Conservation (phyloP, 2,113 vertebrate species). For the Beaufortia kweichowensis region DNA sequence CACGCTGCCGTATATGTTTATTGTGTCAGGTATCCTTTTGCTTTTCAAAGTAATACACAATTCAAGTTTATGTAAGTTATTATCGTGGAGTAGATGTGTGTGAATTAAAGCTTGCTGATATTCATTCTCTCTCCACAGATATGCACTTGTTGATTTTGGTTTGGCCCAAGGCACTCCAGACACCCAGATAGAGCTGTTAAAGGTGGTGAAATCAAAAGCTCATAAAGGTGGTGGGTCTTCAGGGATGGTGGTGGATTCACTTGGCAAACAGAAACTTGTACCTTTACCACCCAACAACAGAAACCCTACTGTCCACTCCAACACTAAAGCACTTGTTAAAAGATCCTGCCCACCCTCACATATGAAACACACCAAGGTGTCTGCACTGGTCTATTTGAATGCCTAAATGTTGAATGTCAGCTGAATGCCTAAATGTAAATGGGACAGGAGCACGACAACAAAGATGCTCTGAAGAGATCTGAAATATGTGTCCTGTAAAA, state of each 20-base stretch:
- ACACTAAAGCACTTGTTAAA: constrained; percentile 76
- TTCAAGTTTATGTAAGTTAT: too few relatives aligned
- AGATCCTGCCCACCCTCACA: constrained; percentile 71
- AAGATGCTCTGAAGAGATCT: too few relatives aligned
- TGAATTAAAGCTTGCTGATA: neutral
- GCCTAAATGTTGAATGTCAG: too few relatives aligned
- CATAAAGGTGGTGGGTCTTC: constrained; percentile 79
- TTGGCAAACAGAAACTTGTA: constrained; percentile 67
- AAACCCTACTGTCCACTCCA: constrained; percentile 60
- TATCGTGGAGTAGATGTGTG: too few relatives aligned
- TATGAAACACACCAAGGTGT: constrained; percentile 83
- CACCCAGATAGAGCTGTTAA: constrained; percentile 90
- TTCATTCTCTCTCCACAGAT: constrained; percentile 70
- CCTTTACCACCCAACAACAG: constrained; percentile 51
- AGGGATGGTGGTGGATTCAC: constrained; percentile 67
- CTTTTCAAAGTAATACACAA: too few relatives aligned
- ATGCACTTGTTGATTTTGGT: constrained; percentile 95
- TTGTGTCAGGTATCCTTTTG: too few relatives aligned
- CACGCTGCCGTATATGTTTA: too few relatives aligned
- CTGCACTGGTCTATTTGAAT: constrained; percentile 31
- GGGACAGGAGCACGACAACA: too few relatives aligned
- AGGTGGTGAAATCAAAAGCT: constrained; percentile 79
- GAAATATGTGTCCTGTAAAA: too few relatives aligned
- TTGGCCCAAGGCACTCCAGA: constrained; percentile 93
- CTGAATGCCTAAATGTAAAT: too few relatives aligned